phyloP scores from a whole-genome alignment of 2,113 vertebrate genomes.

The Poeciliopsis occidentalis region DNA sequence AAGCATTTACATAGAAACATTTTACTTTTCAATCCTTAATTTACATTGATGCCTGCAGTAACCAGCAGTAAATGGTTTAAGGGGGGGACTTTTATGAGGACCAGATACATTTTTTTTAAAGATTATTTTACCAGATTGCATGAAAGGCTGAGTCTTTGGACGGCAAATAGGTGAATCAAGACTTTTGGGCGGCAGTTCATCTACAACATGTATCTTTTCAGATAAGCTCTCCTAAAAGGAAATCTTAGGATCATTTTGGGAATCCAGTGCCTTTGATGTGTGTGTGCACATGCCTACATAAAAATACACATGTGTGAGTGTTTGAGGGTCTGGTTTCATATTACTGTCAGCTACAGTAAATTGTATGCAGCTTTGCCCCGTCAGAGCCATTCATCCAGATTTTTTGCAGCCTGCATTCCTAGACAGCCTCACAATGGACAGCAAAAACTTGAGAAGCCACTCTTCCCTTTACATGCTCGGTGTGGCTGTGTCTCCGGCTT shows the following conservation, averaged over 20 bases:
- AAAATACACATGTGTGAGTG: constrained; percentile 65
- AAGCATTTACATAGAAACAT: neutral
- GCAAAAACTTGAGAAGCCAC: constrained; percentile 64
- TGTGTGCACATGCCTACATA: constrained; percentile 46
- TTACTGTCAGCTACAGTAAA: constrained; percentile 75
- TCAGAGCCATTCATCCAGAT: constrained; percentile 63
- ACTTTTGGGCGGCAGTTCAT: neutral
- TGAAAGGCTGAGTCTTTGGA: neutral
- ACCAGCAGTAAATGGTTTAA: neutral
- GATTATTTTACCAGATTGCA: neutral
- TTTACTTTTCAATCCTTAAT: neutral
- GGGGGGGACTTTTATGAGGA: neutral
- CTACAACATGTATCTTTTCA: neutral
- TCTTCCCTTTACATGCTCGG: constrained; percentile 36
- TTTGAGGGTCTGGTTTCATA: constrained; percentile 61
- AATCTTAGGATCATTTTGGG: neutral
- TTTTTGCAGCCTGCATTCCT: constrained; percentile 63
- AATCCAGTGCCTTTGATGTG: constrained; percentile 8
- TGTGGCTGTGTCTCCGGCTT: constrained; percentile 35
- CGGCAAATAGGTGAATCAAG: neutral
- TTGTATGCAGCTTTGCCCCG: constrained; percentile 69
- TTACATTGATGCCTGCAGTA: neutral
- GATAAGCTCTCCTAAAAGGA: neutral
- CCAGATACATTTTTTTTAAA: neutral
- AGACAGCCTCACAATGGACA: constrained; percentile 62